phyloP scores from a whole-genome alignment of 1,140 invertebrate genomes.

The Brachionus sp. region DNA sequence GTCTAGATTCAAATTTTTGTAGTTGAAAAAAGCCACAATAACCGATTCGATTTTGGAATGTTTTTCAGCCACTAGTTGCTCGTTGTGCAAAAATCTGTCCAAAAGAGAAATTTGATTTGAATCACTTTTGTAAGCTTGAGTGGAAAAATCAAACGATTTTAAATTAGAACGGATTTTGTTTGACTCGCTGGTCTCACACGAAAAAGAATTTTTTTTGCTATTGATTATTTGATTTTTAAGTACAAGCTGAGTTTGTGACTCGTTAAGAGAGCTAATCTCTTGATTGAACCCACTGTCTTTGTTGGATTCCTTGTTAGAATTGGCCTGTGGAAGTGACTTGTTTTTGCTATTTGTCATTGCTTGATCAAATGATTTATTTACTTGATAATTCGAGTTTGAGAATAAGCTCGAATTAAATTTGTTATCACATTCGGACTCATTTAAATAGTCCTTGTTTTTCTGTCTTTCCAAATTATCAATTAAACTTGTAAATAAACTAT shows the following conservation, averaged over 20 bases:
- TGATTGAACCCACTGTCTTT: constrained; percentile 29
- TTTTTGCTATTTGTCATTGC: not conserved
- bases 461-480: constrained; percentile 37
- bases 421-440: not conserved
- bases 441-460: constrained; percentile 23
- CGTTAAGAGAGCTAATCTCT: not conserved
- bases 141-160: not conserved
- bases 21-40: not conserved
- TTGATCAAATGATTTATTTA: constrained; percentile 26
- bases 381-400: not conserved
- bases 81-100: constrained; percentile 19
- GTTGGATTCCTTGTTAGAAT: constrained; percentile 14
- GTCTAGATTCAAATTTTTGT: not conserved
- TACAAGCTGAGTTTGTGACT: not conserved
- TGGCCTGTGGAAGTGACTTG: not conserved
- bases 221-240: not conserved
- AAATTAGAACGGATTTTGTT: not conserved
- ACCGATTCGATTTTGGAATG: not conserved
- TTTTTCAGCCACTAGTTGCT: constrained; percentile 28
- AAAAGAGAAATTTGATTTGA: not conserved
- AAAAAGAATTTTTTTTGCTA: not conserved
- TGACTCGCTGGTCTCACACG: not conserved
- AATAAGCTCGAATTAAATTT: constrained; percentile 13
- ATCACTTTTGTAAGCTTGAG: not conserved
- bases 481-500: constrained; percentile 33